phyloP scores from a whole-genome alignment of 2,113 vertebrate genomes.

The Lasiurus borealis region DNA sequence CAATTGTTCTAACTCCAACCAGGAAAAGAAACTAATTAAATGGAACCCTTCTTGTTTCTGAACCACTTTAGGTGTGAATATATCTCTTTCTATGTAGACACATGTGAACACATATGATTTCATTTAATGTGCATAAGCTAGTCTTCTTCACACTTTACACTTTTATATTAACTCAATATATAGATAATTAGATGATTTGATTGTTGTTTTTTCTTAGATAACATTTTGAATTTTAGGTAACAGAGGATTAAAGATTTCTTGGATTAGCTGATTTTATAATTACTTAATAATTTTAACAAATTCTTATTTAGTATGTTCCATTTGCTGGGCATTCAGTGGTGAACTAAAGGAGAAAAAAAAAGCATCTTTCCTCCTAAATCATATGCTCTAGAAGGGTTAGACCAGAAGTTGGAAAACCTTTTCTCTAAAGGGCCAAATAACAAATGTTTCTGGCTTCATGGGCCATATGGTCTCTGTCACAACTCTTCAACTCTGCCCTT shows the following conservation, averaged over 20 bases:
- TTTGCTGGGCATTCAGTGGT: neutral
- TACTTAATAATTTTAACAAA: neutral
- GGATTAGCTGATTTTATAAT: neutral
- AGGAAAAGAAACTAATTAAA: neutral
- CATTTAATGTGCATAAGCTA: neutral
- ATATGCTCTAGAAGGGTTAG: neutral
- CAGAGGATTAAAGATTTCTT: neutral
- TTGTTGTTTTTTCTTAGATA: constrained; percentile 30
- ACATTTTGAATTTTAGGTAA: neutral
- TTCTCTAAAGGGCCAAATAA: neutral
- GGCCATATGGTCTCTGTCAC: neutral
- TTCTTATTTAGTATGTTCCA: neutral
- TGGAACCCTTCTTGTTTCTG: neutral
- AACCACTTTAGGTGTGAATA: neutral
- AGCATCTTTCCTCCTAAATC: neutral
- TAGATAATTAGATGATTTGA: neutral
- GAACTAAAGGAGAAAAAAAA: neutral
- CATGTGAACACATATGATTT: neutral
- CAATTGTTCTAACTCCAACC: neutral
- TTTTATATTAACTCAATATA: neutral
- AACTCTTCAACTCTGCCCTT: neutral
- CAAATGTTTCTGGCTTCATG: neutral
- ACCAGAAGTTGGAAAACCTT: neutral
- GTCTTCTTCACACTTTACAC: neutral
- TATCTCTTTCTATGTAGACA: neutral